phyloP scores from a whole-genome alignment of 2,797 vertebrate species.

The Myotis planiceps region DNA sequence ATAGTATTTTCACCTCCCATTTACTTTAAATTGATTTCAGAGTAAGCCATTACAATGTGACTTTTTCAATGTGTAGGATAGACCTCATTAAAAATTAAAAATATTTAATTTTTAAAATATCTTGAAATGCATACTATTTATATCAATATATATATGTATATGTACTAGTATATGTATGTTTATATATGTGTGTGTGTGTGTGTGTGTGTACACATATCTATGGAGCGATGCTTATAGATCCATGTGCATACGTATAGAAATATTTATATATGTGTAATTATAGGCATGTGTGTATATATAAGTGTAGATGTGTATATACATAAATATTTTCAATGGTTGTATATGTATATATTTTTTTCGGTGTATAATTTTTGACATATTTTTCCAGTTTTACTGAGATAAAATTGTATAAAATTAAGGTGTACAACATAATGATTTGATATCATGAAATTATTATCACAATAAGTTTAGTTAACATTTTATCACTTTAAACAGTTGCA shows the following conservation, averaged over 20 bases:
- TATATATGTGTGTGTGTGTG: too few species aligned
- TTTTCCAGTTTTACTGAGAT: background rate
- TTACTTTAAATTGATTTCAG: slow-evolving; percentile 1
- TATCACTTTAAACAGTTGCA: background rate
- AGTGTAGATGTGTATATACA: background rate
- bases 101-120: background rate
- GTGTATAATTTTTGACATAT: background rate
- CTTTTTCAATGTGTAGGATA: background rate
- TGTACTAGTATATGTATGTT: background rate
- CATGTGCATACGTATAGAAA: background rate
- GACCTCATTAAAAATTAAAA: background rate
- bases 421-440: background rate
- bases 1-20: background rate
- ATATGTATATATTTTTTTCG: background rate
- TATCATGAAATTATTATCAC: background rate
- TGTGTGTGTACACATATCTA: background rate
- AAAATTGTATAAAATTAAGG: background rate
- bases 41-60: background rate
- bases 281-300: background rate
- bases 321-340: background rate
- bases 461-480: background rate
- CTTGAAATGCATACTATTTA: background rate
- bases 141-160: background rate
- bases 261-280: background rate
- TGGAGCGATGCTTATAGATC: background rate